Evolutionary conservation across 2,797 vertebrate species (phyloP), one percentile per base, ranked within the genome.

Genomic region (Eremophila alpestris): DNA sequence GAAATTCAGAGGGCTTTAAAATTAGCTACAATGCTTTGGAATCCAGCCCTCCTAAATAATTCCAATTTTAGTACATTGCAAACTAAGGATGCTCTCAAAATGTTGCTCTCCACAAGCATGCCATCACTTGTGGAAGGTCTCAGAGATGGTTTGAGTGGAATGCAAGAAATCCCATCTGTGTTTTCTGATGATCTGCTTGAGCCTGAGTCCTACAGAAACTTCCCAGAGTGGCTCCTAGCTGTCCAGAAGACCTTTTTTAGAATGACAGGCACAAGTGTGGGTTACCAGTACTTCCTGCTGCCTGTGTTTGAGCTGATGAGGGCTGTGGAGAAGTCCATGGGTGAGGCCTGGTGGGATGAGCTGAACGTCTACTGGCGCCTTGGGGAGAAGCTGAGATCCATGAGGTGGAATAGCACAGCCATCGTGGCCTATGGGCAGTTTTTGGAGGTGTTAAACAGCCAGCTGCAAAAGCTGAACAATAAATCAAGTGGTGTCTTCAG

Each of bases 241-340:
- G 81, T 97, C 2, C 96, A 97, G 71, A 71, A 87, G 68, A 68
- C 96, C 5, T 63, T 96, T 84, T 89, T 58, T 13, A 62, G 83
- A 24, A 49, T 94, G 41, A 87, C 89, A 73, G 79, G 80, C 63
- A 67, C 29, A n/a, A 93, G 7, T 18, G 10, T 85, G 52, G 94
- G 93, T 40, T 95, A 92, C n/a, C 71, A 79, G n/a, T 97, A 96
- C 74, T 16, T 96, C 2, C 32, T 97, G 58, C 63, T 93, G 63
- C 95, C 80, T 24, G 52, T 96, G 13, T 95, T 94, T 67, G 82
- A 96, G 46, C n/a, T 97, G 83, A 97, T 96, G 96, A 52, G 16
- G 36, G 65, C 76, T 9, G 89, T 96, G 4, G 93, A 97, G 88
- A 94, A 90, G 77, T 96, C 79, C 49, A 10, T 94, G 81, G 76